A percentile compares a stretch with the other conserved stretches of the same genome.
These are phyloP conservation scores for Cantharis rustica DNA, from an alignment of 2,888 invertebrate genomes.

Conservation along the genomic window DNA sequence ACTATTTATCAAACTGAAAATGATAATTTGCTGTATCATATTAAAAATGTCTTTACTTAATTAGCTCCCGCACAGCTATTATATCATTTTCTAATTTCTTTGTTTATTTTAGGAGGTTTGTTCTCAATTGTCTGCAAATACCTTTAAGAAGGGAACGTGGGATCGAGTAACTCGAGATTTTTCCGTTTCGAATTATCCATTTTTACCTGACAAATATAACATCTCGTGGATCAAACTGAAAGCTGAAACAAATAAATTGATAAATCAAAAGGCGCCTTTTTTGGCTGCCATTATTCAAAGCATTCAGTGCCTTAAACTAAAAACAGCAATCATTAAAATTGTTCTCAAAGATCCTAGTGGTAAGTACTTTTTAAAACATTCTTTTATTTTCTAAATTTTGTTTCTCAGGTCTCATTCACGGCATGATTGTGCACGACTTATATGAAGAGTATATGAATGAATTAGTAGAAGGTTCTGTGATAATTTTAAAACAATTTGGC, in stretches of 20 bases:
- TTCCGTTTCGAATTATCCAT: background rate
- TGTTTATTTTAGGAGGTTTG: constrained; percentile 29
- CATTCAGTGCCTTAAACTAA: constrained; percentile 35
- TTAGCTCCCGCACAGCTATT: too few species aligned
- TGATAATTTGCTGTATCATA: too few species aligned
- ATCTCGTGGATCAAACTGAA: constrained; percentile 48
- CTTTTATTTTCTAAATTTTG: constrained; percentile 3
- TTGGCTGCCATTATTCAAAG: constrained; percentile 46
- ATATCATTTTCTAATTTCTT: background rate
- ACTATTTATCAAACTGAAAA: too few species aligned
- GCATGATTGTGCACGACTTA: constrained; percentile 43
- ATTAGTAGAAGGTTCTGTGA: constrained; percentile 43
- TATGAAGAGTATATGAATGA: constrained; percentile 42
- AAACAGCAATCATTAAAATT: constrained; percentile 40
- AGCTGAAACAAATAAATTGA: constrained; percentile 37
- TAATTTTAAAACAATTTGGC: constrained; percentile 45
- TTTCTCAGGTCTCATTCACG: constrained; percentile 46
- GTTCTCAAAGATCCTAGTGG: constrained; percentile 47
- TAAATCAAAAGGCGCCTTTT: constrained; percentile 48
- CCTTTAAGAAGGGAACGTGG: constrained; percentile 43
- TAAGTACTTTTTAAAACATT: constrained; percentile 19
- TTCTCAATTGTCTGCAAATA: constrained; percentile 41
- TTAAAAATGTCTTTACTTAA: too few species aligned
- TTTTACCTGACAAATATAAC: constrained; percentile 41
- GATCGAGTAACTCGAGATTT: constrained; percentile 41